phyloP scores from a whole-genome alignment of 2,797 vertebrate species.

The Trichosurus vulpecula region DNA sequence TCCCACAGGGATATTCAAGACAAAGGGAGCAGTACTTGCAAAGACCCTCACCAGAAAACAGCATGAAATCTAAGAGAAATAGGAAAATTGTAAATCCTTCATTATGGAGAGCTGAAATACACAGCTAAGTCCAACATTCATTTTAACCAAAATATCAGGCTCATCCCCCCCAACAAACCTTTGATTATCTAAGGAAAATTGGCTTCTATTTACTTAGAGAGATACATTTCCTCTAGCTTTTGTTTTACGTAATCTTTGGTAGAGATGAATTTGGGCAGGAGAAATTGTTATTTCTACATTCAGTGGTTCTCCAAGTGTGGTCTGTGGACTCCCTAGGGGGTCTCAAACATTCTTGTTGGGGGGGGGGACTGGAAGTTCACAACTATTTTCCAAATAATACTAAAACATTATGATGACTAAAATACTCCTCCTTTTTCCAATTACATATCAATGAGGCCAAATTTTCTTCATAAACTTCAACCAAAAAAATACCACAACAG shows the following conservation, averaged over 20 bases:
- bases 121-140: not conserved
- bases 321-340: not conserved
- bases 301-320: not conserved
- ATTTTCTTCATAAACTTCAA: not conserved
- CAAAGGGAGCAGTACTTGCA: not conserved
- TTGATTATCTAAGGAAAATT: not conserved
- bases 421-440: not conserved
- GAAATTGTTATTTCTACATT: not conserved
- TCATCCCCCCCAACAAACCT: not conserved
- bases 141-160: not conserved
- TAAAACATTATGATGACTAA: not conserved
- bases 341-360: not conserved
- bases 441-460: not conserved
- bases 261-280: not conserved
- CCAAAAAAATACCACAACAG: not conserved
- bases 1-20: not conserved
- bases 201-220: not conserved
- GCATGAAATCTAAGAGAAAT: not conserved
- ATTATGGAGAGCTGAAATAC: not conserved
- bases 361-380: not conserved
- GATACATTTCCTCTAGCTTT: not conserved
- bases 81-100: not conserved
- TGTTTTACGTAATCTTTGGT: not conserved
- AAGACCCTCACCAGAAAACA: slow-evolving; percentile 4
- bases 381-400: not conserved